Percentiles rank a stretch among this genome's conserved stretches.
phyloP scores from a whole-genome alignment of 2,797 vertebrate genomes.

The Onychomys torridus region DNA sequence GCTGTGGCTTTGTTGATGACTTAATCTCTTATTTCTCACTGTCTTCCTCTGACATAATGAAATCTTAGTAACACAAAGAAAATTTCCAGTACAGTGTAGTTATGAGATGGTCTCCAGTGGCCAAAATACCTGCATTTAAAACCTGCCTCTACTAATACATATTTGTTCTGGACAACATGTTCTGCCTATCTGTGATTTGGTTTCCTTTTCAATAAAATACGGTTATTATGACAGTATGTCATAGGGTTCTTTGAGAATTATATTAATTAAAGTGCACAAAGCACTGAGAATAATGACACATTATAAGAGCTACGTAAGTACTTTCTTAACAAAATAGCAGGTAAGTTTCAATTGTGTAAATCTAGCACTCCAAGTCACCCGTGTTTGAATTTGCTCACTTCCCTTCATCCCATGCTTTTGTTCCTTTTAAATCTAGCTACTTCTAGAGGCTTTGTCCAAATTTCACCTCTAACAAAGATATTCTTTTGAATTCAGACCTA shows the following conservation, averaged over 20 bases:
- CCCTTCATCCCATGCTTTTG: too few relatives aligned
- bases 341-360: neutral
- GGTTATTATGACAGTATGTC: neutral
- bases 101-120: neutral
- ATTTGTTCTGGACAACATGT: neutral
- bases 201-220: neutral
- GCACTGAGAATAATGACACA: neutral
- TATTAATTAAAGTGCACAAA: neutral
- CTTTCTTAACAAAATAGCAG: neutral
- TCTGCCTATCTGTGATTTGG: neutral
- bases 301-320: neutral
- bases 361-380: neutral
- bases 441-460: neutral
- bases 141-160: neutral
- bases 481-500: neutral
- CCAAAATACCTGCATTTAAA: neutral
- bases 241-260: neutral
- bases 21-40: slow-evolving; percentile 30
- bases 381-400: neutral
- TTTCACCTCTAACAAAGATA: neutral
- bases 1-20: neutral
- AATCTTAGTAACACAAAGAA: neutral
- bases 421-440: neutral
- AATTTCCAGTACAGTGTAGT: neutral
- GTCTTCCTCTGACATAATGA: neutral